phyloP scores from a whole-genome alignment of 2,888 invertebrate genomes.

The Lasioglossum morio region DNA sequence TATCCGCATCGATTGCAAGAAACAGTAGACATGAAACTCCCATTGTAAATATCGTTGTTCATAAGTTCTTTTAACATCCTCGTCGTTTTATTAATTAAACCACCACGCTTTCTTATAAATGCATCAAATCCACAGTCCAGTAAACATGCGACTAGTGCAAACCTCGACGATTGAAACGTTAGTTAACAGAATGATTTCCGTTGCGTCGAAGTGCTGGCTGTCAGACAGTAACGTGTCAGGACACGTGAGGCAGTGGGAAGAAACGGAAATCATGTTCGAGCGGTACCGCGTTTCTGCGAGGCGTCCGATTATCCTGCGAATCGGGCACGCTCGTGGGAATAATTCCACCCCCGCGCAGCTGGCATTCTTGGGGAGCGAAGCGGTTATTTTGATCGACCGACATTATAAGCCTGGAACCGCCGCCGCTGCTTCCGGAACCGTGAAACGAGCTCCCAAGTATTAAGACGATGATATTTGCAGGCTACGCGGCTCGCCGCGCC shows the following conservation, averaged over 20 bases:
- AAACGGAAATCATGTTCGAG: slow-evolving; percentile 75
- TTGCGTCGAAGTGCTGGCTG: not conserved
- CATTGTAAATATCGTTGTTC: too few relatives aligned
- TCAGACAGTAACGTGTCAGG: not conserved
- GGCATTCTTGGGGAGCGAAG: slow-evolving; percentile 50
- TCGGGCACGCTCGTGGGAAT: slow-evolving; percentile 74
- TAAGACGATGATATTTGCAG: slow-evolving; percentile 58
- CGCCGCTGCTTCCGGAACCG: slow-evolving; percentile 66
- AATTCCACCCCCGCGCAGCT: slow-evolving; percentile 67
- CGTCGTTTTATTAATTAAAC: too few relatives aligned
- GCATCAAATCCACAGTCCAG: too few relatives aligned
- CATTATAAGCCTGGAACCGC: slow-evolving; percentile 61
- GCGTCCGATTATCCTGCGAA: slow-evolving; percentile 76
- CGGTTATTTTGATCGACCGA: slow-evolving; percentile 69
- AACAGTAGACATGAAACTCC: too few relatives aligned
- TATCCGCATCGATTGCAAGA: too few relatives aligned
- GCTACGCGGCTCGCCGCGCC: slow-evolving; percentile 22
- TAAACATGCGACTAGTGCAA: not conserved
- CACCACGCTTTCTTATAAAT: too few relatives aligned
- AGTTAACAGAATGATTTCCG: not conserved
- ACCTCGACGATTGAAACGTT: not conserved
- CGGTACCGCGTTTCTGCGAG: slow-evolving; percentile 59
- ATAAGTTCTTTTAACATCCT: too few relatives aligned
- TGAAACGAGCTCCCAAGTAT: slow-evolving; percentile 73
- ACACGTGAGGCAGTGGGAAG: slow-evolving; percentile 36